Conservation (phyloP, 1,140 invertebrate species). For the Drosophila nigrodunni region DNA sequence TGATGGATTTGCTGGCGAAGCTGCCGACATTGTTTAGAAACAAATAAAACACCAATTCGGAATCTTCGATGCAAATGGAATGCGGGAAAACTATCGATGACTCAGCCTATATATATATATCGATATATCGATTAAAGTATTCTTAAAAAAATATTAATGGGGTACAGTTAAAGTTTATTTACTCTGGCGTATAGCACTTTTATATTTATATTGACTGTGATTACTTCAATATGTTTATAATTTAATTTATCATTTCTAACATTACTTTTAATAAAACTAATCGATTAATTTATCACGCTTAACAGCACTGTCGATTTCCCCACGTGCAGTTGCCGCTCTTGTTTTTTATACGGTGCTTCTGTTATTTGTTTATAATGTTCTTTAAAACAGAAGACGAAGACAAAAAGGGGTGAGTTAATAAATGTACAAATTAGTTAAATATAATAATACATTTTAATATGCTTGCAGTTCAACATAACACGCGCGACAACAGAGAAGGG, state of each 20-base stretch:
- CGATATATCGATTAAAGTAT: too few relatives aligned
- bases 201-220: too few relatives aligned
- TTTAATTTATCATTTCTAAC: background rate
- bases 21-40: conserved; percentile 53
- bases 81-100: background rate
- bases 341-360: background rate
- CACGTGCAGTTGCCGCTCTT: conserved; percentile 15
- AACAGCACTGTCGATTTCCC: conserved; percentile 3
- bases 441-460: background rate
- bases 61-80: background rate
- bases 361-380: background rate
- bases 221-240: background rate
- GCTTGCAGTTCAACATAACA: background rate
- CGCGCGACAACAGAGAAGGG: background rate
- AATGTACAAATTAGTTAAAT: background rate
- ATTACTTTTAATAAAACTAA: background rate
- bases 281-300: background rate
- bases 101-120: too few relatives aligned
- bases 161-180: too few relatives aligned
- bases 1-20: conserved; percentile 58
- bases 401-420: conserved; percentile 8
- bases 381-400: conserved; percentile 3
- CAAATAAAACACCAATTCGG: background rate
- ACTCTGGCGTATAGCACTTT: too few relatives aligned
- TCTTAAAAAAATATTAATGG: too few relatives aligned